Evolutionary conservation across 1,140 invertebrate species (phyloP), one percentile per base, ranked within the genome.

Genomic region (Akabosia matsudoensis): DNA sequence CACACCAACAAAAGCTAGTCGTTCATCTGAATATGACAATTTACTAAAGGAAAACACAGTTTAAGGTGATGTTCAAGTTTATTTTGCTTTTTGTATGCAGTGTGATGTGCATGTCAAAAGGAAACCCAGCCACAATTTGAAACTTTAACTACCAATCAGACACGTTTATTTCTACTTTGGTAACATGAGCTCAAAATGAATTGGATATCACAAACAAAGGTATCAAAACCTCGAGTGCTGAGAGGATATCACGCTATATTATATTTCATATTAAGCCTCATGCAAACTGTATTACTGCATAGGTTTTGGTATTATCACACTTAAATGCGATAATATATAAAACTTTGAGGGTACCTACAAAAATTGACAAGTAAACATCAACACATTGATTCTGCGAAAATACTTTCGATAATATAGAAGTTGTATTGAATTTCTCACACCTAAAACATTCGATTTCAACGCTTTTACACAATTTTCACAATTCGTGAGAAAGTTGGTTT

Each of bases 401-500:
- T 30, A 61, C 16, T n/a, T n/a, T 14, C 26, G 28, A 67, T 2
- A 67, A 67, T 30, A 67, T 67, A 30, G 28, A 30, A 30, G 24
- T 67, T 1, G 26, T 67, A 30, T 31, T 30, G 4, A 67, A 67
- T 67, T 67, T 67, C 61, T 67, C 61, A 67, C 61, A 67, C 61
- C 61, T 67, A 30, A 67, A 67, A 67, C 61, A 24, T 67, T 67
- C 61, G 61, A 67, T 67, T 67, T 67, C 61, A 67, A 67, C 61
- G 61, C 24, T 67, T 67, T 67, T 67, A 67, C 61, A 67, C 61
- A 67, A 67, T 67, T 22, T 22, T 30, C 24, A n/a, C 54, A 61
- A 61, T 61, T 61, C 24, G 54, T 61, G 54, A 61, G 54, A 13
- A 61, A 51, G n/a, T n/a, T 51, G 45, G 10, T 51, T 51, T 51